Evolutionary conservation across 2,888 invertebrate genomes (phyloP).

Genomic region (Leucophenga maculata): DNA sequence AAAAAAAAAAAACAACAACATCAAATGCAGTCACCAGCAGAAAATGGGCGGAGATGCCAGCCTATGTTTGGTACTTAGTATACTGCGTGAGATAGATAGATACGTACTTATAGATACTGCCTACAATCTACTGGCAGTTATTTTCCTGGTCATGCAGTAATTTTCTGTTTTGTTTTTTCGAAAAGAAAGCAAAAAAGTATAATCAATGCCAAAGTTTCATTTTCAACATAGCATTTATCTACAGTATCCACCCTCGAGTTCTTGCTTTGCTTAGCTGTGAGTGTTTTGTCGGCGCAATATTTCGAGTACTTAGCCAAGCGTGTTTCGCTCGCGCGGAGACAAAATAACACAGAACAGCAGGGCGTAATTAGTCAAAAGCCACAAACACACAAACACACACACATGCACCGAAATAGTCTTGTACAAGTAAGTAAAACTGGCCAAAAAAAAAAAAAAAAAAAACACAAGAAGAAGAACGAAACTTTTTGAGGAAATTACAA

Average conservation of each 20-base stretch:
- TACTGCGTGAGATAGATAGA: background rate
- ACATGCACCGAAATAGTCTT: background rate
- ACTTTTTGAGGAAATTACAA: too few species aligned
- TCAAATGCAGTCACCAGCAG: slow-evolving; percentile 23
- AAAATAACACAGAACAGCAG: background rate
- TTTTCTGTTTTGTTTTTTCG: slow-evolving; percentile 14
- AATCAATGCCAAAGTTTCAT: slow-evolving; percentile 21
- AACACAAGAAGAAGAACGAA: too few species aligned
- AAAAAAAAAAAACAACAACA: slow-evolving; percentile 13
- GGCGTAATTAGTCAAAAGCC: slow-evolving; percentile 35
- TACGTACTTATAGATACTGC: background rate
- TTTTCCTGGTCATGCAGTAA: slow-evolving; percentile 22
- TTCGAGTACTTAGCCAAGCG: slow-evolving; percentile 18
- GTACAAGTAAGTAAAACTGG: too few species aligned
- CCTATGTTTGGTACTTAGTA: background rate
- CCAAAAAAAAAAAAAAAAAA: too few species aligned
- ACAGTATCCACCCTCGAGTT: slow-evolving; percentile 16
- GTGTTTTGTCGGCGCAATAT: slow-evolving; percentile 1
- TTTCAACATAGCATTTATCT: background rate
- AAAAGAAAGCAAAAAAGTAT: slow-evolving; percentile 2
- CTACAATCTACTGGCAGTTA: background rate
- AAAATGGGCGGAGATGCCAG: slow-evolving; percentile 4
- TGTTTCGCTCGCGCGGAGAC: background rate
- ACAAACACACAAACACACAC: slow-evolving; percentile 15
- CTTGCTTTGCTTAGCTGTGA: background rate